Evolutionary conservation across 2,888 invertebrate species (phyloP).

Genomic region (Chymomyza procnemis): DNA sequence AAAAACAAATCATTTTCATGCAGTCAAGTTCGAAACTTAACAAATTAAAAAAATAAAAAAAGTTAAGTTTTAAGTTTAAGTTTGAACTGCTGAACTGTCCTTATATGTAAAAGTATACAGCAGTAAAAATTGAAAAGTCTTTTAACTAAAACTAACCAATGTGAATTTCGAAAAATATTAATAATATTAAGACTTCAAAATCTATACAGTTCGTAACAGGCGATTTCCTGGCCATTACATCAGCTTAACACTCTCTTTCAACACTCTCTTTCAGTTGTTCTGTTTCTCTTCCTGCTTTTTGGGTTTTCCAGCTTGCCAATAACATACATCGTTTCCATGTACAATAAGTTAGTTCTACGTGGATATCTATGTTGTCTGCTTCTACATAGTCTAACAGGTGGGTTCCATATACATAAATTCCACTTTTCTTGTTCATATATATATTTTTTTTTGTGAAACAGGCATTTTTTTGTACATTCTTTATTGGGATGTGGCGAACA

Average conservation of each 20-base stretch:
- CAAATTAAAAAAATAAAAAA: too few species aligned
- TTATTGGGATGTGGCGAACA: slow-evolving; percentile 65
- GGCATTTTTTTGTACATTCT: slow-evolving; percentile 61
- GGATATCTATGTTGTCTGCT: slow-evolving; percentile 85
- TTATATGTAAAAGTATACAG: too few species aligned
- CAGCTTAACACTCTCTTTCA: background rate
- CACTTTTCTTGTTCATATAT: background rate
- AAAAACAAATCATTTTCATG: too few species aligned
- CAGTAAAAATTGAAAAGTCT: too few species aligned
- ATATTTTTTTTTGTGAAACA: slow-evolving; percentile 8
- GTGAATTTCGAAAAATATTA: too few species aligned
- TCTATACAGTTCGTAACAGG: too few species aligned
- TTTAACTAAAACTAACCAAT: too few species aligned
- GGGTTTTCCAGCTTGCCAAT: slow-evolving; percentile 86
- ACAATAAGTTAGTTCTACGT: slow-evolving; percentile 82
- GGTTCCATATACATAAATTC: background rate
- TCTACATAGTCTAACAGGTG: slow-evolving; percentile 51
- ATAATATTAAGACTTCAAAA: too few species aligned
- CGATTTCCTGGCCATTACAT: too few species aligned
- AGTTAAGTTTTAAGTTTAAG: too few species aligned
- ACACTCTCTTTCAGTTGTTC: background rate
- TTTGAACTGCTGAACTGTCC: too few species aligned
- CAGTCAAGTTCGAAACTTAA: too few species aligned
- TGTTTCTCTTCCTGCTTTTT: slow-evolving; percentile 78
- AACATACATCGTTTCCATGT: slow-evolving; percentile 84